Conservation (phyloP, 2,113 vertebrate genomes). For the Emberiza fucata region DNA sequence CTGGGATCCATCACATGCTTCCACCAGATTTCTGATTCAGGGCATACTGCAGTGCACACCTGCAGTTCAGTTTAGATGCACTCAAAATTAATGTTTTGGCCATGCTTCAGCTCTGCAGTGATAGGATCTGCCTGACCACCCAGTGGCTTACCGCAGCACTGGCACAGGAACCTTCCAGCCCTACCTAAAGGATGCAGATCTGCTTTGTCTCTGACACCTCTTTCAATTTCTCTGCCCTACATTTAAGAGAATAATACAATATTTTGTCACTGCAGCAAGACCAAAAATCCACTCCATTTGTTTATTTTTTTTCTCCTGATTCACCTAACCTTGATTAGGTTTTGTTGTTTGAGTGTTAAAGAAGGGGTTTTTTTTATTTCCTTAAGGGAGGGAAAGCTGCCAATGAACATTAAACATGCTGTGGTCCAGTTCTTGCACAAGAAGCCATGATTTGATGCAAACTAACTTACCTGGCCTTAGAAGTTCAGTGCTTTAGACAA, state of each 20-base stretch:
- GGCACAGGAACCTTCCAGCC: neutral
- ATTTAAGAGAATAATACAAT: neutral
- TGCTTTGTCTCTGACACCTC: neutral
- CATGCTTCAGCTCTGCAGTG: neutral
- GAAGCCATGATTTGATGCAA: neutral
- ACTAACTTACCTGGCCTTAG: neutral
- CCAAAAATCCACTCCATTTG: neutral
- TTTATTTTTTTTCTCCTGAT: neutral
- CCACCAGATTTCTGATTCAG: neutral
- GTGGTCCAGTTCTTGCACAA: slow-evolving; percentile 8
- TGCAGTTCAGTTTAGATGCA: neutral
- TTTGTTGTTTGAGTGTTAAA: neutral
- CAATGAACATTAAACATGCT: neutral
- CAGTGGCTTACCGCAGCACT: neutral
- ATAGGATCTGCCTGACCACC: slow-evolving; percentile 31
- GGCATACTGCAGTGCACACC: neutral
- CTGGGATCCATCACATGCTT: neutral
- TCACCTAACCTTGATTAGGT: neutral
- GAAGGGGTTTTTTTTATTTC: slow-evolving; percentile 19
- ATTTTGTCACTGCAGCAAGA: neutral
- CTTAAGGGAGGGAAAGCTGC: neutral
- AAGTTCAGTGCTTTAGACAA: slow-evolving; percentile 1
- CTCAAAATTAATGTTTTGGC: neutral
- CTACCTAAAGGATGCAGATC: neutral
- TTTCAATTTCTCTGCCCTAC: neutral